Evolutionary conservation across 2,797 vertebrate genomes (phyloP).

Genomic region (Sebastes trivittatus): DNA sequence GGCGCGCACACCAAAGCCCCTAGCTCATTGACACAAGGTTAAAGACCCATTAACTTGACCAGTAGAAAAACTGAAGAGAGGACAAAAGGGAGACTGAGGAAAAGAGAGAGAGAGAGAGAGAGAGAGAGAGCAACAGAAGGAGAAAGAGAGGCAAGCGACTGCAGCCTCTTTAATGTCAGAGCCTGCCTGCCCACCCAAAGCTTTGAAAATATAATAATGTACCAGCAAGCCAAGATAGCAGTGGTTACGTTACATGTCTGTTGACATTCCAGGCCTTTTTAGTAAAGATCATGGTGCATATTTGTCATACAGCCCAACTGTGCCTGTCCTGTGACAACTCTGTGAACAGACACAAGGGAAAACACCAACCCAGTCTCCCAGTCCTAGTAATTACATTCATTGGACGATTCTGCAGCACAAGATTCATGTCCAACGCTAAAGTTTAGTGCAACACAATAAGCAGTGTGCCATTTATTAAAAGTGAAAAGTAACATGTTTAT

Average conservation of each 20-base stretch:
- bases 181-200: background rate
- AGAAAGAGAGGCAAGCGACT: background rate
- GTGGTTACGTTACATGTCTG: background rate
- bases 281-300: background rate
- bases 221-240: background rate
- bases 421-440: background rate
- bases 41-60: conserved; percentile 80
- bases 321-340: background rate
- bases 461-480: no score
- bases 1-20: conserved; percentile 61
- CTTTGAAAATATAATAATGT: conserved; percentile 9
- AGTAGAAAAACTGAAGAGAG: conserved; percentile 50
- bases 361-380: background rate
- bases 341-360: background rate
- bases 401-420: background rate
- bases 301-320: background rate
- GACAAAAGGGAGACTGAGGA: conserved; percentile 41
- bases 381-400: background rate
- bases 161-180: conserved; percentile 10
- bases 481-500: background rate
- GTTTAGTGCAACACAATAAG: background rate
- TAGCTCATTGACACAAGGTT: conserved; percentile 77
- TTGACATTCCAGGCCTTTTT: background rate
- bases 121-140: background rate
- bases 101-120: background rate